These are phyloP conservation scores for Actinia tenebrosa DNA, from an alignment of 64 coral and sea anemone species.

Conservation along the genomic window DNA sequence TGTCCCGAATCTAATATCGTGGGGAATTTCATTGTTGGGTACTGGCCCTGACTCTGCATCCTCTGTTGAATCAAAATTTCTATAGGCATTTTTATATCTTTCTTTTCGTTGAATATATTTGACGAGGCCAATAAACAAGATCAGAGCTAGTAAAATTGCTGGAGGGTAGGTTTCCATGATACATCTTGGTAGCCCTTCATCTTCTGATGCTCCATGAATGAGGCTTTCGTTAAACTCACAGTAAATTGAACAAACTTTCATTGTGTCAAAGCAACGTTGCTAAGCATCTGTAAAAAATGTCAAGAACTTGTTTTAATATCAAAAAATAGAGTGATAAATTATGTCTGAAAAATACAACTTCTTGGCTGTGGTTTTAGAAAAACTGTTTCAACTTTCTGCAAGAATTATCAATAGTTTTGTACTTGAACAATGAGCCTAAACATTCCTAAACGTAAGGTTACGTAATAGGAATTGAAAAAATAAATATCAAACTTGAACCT, in stretches of 20 bases:
- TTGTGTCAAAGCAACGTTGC: neutral
- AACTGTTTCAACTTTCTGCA: no score
- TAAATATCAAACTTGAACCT: no score
- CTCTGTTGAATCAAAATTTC: conserved; percentile 2
- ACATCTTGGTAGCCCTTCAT: conserved; percentile 83
- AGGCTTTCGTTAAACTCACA: conserved; percentile 88
- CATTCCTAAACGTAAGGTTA: no score
- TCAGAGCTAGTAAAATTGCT: conserved; percentile 33
- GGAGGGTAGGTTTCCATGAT: conserved; percentile 73
- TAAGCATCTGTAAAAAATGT: neutral
- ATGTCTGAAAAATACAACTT: no score
- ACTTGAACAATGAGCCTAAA: no score
- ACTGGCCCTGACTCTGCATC: neutral
- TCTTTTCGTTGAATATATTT: conserved; percentile 1
- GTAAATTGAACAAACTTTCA: conserved; percentile 33
- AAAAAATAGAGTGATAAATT: no score
- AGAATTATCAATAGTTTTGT: no score
- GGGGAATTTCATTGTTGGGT: neutral
- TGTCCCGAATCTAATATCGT: neutral
- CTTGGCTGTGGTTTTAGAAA: no score
- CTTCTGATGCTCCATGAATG: conserved; percentile 24
- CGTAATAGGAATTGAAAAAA: no score
- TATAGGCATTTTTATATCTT: neutral
- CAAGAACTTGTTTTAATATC: no score
- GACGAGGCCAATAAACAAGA: conserved; percentile 17